Percentiles rank a stretch among this genome's conserved stretches.
Evolutionary conservation across 1,140 invertebrate genomes (phyloP).

Genomic region (Globodera ellingtonae): DNA sequence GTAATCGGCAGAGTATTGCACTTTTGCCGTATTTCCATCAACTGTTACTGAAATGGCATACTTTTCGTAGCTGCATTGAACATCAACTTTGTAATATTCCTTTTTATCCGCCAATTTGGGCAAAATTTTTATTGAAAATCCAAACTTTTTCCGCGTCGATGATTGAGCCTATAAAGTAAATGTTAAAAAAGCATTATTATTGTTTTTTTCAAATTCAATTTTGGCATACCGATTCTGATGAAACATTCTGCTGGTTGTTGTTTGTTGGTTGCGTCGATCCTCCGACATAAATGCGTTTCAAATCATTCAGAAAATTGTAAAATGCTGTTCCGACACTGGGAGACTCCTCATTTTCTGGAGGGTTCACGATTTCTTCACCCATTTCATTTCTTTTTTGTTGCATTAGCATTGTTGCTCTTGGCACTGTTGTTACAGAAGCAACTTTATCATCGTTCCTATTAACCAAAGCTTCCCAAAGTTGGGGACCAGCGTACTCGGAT

Average conservation of each 20-base stretch:
- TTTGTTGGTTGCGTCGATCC: too few species aligned
- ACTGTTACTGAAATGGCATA: neutral
- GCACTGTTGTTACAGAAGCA: neutral
- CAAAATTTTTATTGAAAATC: slow-evolving; percentile 1
- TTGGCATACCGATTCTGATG: too few species aligned
- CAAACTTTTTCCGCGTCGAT: neutral
- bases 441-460: neutral
- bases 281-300: neutral
- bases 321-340: neutral
- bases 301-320: neutral
- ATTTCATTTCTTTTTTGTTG: too few species aligned
- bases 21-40: neutral
- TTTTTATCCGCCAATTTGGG: neutral
- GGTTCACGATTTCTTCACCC: too few species aligned
- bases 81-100: neutral
- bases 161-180: neutral
- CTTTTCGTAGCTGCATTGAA: neutral
- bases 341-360: neutral
- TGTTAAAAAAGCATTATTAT: neutral
- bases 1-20: neutral
- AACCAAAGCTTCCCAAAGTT: too few species aligned
- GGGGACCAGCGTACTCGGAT: too few species aligned
- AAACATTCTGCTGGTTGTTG: too few species aligned
- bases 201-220: too few species aligned
- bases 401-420: too few species aligned